Evolutionary conservation across 2,797 vertebrate species (phyloP).

Genomic region (Lepidocolaptes lacrymiger): DNA sequence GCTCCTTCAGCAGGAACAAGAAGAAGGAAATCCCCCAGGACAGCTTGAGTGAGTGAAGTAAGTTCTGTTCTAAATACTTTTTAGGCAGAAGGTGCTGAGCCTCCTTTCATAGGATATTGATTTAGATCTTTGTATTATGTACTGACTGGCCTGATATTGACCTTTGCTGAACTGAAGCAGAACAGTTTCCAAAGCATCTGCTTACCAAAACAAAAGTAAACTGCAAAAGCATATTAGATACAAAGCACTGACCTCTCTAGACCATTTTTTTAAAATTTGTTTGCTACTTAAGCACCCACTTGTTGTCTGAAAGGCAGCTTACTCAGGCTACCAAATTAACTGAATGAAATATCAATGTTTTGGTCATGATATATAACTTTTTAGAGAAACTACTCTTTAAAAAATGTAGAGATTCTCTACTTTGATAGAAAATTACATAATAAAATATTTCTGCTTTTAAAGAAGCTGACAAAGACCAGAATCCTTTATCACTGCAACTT

Average conservation of each 20-base stretch:
- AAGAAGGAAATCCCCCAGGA: not conserved
- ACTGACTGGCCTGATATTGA: slow-evolving; percentile 27
- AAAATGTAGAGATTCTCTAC: not conserved
- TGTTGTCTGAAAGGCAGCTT: slow-evolving; percentile 5
- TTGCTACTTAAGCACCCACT: slow-evolving; percentile 46
- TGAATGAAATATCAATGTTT: not conserved
- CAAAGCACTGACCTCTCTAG: slow-evolving; percentile 52
- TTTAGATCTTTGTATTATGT: slow-evolving; percentile 5
- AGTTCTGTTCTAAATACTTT: not conserved
- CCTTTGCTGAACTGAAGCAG: slow-evolving; percentile 64
- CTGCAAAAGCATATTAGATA: slow-evolving; percentile 64
- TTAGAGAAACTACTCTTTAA: not conserved
- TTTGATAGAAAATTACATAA: not conserved
- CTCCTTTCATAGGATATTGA: not conserved
- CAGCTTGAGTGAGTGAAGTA: not conserved
- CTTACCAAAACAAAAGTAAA: slow-evolving; percentile 63
- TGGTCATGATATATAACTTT: not conserved
- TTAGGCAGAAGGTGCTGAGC: slow-evolving; percentile 12
- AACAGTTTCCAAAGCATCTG: slow-evolving; percentile 64
- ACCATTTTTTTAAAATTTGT: slow-evolving; percentile 19
- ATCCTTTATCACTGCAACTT: not conserved
- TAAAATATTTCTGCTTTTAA: not conserved
- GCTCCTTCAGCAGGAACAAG: not conserved
- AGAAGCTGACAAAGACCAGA: not conserved
- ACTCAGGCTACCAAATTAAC: not conserved